Evolutionary conservation across 2,797 vertebrate genomes (phyloP).

Genomic region (Clamator glandarius): DNA sequence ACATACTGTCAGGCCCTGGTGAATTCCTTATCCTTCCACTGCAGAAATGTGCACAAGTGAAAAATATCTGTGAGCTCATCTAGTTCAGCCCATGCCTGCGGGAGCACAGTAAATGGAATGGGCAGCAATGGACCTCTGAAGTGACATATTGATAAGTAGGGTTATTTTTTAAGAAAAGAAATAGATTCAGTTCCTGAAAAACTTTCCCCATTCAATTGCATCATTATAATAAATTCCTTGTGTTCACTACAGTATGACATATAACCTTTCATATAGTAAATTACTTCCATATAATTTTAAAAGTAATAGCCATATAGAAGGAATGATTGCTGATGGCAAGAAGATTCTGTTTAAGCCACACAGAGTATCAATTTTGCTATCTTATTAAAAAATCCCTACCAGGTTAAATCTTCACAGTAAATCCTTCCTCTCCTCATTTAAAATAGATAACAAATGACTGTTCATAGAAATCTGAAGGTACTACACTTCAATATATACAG

Average conservation of each 20-base stretch:
- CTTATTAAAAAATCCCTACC: background rate
- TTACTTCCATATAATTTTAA: background rate
- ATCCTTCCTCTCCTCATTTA: constrained; percentile 19
- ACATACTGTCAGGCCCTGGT: fast-evolving
- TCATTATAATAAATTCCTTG: background rate
- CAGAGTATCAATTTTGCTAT: background rate
- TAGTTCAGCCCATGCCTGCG: background rate
- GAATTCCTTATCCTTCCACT: background rate
- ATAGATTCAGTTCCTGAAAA: background rate
- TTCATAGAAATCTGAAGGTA: background rate
- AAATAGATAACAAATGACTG: constrained; percentile 6
- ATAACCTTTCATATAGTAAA: background rate
- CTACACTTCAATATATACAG: background rate
- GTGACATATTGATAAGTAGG: background rate
- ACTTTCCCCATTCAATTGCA: background rate
- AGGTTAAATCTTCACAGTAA: constrained; percentile 25
- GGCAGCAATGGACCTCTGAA: background rate
- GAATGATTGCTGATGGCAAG: background rate
- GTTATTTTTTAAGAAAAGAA: background rate
- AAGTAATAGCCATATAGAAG: background rate
- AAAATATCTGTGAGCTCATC: background rate
- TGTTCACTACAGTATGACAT: background rate
- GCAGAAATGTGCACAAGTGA: background rate
- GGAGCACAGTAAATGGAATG: background rate
- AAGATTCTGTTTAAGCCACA: background rate